phyloP scores from a whole-genome alignment of 2,113 vertebrate genomes.

The Solenodon paradoxus region DNA sequence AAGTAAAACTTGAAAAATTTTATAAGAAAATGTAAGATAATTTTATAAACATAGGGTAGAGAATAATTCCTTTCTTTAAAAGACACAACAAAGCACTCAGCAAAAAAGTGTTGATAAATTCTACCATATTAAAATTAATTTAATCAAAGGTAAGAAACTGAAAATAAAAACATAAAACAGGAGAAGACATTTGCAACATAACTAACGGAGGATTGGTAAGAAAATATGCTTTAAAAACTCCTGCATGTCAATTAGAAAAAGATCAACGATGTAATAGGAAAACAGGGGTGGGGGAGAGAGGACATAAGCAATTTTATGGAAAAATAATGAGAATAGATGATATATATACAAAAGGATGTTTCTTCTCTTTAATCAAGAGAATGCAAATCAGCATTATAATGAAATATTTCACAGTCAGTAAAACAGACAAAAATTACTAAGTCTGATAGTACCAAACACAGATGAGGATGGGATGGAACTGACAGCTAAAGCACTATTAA shows the following conservation, averaged over 20 bases:
- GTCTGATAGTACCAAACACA: not conserved
- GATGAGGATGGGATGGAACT: not conserved
- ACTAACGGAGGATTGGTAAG: not conserved
- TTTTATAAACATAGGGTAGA: not conserved
- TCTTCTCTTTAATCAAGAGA: not conserved
- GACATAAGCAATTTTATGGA: not conserved
- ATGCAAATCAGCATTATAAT: not conserved
- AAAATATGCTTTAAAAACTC: not conserved
- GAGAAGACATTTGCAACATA: not conserved
- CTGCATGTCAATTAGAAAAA: constrained; percentile 10
- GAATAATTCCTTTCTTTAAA: not conserved
- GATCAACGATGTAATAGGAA: not conserved
- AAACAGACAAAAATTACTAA: not conserved
- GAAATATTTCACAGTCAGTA: not conserved
- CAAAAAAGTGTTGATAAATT: not conserved
- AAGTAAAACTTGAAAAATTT: constrained; percentile 28
- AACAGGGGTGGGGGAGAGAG: not conserved
- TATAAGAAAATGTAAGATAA: not conserved
- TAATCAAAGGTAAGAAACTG: constrained; percentile 22
- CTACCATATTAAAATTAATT: not conserved
- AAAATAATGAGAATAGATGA: not conserved
- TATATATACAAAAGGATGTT: not conserved
- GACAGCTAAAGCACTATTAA: not conserved
- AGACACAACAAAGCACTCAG: not conserved
- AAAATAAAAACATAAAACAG: not conserved